Evolutionary conservation across 1,140 invertebrate species (phyloP).

Genomic region (Hylaeus anthracinus): DNA sequence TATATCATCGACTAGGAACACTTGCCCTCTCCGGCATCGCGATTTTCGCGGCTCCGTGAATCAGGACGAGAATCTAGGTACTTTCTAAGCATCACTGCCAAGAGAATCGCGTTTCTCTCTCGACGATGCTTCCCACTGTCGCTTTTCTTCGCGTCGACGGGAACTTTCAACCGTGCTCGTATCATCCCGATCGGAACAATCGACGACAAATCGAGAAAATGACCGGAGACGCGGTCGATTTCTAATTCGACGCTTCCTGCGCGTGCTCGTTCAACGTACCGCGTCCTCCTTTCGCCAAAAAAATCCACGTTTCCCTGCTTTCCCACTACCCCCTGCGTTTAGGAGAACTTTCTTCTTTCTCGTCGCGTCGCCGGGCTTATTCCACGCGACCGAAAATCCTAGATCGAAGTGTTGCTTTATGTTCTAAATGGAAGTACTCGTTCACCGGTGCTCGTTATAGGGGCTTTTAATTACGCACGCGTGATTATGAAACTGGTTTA

Average conservation of each 20-base stretch:
- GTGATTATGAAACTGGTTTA: neutral
- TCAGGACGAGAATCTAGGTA: slow-evolving; percentile 19
- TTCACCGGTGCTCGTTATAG: too few species aligned
- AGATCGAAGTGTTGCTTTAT: too few species aligned
- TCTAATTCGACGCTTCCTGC: neutral
- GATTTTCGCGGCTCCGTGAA: slow-evolving; percentile 37
- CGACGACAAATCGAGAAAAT: neutral
- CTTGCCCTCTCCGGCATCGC: neutral
- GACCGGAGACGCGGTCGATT: neutral
- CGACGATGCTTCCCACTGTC: slow-evolving; percentile 31
- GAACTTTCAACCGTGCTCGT: neutral
- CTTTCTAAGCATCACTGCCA: slow-evolving; percentile 17
- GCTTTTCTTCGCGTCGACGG: slow-evolving; percentile 22
- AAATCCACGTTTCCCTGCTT: neutral
- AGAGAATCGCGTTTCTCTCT: slow-evolving; percentile 41
- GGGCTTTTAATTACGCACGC: neutral
- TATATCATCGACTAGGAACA: neutral
- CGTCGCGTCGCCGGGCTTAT: neutral
- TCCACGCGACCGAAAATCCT: neutral
- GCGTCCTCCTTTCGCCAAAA: slow-evolving; percentile 12
- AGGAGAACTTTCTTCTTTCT: neutral
- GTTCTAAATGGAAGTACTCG: too few species aligned
- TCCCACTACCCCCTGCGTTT: neutral
- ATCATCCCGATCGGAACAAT: neutral
- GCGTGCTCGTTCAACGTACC: neutral